These are phyloP conservation scores for Agrochola lychnidis DNA, from an alignment of 2,888 invertebrate genomes.

Conservation along the genomic window DNA sequence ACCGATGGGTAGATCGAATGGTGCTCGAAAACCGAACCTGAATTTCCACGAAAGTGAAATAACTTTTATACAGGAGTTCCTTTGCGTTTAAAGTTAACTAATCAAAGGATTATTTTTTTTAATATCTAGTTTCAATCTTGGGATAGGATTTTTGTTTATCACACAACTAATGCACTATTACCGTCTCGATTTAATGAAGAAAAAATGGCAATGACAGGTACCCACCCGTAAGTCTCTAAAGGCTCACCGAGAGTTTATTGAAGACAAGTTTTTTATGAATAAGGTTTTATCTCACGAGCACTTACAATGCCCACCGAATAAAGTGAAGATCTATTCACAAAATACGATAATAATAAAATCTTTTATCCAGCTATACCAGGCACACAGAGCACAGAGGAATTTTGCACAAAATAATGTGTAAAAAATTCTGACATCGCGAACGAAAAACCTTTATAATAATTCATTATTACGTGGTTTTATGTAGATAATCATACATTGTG, in stretches of 20 bases:
- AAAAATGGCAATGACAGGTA: conserved; percentile 41
- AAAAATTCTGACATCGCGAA: conserved; percentile 8
- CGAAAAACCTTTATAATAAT: conserved; percentile 37
- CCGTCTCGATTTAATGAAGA: conserved; percentile 34
- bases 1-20: conserved; percentile 34
- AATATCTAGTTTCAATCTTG: background rate
- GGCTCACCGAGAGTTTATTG: conserved; percentile 39
- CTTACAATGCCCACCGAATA: conserved; percentile 25
- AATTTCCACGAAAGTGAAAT: conserved; percentile 78
- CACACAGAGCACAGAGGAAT: background rate
- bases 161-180: conserved; percentile 11
- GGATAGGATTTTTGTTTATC: background rate
- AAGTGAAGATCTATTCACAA: conserved; percentile 16
- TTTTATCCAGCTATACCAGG: conserved; percentile 4
- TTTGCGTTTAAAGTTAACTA: conserved; percentile 26
- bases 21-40: conserved; percentile 65
- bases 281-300: conserved; percentile 25
- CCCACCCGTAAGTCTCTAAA: conserved; percentile 22
- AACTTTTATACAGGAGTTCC: conserved; percentile 57
- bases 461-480: conserved; percentile 32
- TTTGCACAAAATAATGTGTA: background rate
- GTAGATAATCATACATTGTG: conserved; percentile 42
- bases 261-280: conserved; percentile 45
- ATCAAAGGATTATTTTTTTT: conserved; percentile 10
- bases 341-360: background rate